These are phyloP conservation scores for Cydia strobilella DNA, from an alignment of 1,140 invertebrate species.

Conservation along the genomic window DNA sequence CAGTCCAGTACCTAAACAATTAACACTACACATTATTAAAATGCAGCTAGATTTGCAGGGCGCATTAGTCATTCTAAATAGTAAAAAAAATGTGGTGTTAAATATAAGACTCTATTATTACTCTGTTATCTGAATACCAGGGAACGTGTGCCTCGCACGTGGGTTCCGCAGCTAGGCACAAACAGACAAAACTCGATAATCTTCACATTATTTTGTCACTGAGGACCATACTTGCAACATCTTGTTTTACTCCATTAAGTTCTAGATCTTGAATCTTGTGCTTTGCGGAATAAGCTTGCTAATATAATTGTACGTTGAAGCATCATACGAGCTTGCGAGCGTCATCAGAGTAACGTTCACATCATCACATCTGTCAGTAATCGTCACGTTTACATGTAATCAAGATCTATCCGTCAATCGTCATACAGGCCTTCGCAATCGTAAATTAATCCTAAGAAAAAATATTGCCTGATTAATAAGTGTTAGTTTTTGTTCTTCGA, in stretches of 20 bases:
- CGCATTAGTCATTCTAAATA: no score
- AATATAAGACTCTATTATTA: conserved; percentile 38
- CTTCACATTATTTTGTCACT: background rate
- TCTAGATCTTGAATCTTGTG: background rate
- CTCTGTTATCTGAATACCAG: conserved; percentile 45
- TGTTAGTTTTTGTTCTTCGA: background rate
- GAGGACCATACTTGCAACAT: background rate
- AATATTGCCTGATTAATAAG: background rate
- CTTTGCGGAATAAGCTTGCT: background rate
- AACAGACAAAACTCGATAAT: conserved; percentile 43
- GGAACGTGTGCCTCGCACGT: conserved; percentile 63
- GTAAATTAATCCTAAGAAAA: background rate
- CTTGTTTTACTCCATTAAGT: background rate
- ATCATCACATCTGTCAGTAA: conserved; percentile 4
- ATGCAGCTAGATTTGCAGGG: no score
- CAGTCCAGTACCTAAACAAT: no score
- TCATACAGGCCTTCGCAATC: background rate
- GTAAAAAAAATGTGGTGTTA: no score
- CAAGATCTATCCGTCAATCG: conserved; percentile 1
- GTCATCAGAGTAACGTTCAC: background rate
- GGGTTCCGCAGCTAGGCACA: conserved; percentile 47
- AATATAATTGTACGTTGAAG: background rate
- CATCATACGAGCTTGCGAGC: background rate
- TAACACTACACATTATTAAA: no score
- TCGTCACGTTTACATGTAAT: background rate